Conservation (phyloP, 2,888 invertebrate species). For the Sinelater perroti region DNA sequence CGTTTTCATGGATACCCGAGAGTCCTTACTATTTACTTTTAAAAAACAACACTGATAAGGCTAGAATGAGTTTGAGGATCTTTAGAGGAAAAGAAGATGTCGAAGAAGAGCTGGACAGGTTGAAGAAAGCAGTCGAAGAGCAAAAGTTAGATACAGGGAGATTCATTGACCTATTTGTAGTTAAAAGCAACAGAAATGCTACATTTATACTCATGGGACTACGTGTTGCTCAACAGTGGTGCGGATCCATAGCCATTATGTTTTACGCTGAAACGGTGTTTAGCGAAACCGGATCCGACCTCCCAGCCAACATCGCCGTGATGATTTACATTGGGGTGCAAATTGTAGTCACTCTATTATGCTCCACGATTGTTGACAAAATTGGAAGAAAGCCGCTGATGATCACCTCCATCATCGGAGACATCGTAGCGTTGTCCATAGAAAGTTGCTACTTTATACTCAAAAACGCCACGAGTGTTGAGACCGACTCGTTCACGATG, state of each 20-base stretch:
- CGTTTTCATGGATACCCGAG: conserved; percentile 74
- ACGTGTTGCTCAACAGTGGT: conserved; percentile 68
- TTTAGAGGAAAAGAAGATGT: conserved; percentile 63
- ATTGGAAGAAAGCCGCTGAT: conserved; percentile 70
- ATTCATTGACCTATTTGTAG: conserved; percentile 64
- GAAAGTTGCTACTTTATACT: conserved; percentile 47
- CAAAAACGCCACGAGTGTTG: background rate
- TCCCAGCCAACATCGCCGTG: conserved; percentile 63
- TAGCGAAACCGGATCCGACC: conserved; percentile 55
- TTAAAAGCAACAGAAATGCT: conserved; percentile 68
- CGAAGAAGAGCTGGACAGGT: conserved; percentile 60
- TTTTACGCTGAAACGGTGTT: conserved; percentile 71
- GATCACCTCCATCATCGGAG: conserved; percentile 61
- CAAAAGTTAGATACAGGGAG: conserved; percentile 60
- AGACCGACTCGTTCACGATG: conserved; percentile 49
- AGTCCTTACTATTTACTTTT: conserved; percentile 63
- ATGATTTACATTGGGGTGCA: conserved; percentile 66
- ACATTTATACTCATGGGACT: conserved; percentile 68
- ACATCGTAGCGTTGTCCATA: conserved; percentile 53
- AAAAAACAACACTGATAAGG: conserved; percentile 57
- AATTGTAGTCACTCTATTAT: conserved; percentile 64
- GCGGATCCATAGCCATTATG: conserved; percentile 68
- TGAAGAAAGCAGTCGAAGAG: conserved; percentile 46
- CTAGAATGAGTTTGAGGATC: conserved; percentile 63
- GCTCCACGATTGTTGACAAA: conserved; percentile 67